A percentile compares a stretch with the other conserved stretches of the same genome.
These are phyloP conservation scores for Tachypleus tridentatus DNA, from an alignment of 1,140 invertebrate species.

Conservation along the genomic window DNA sequence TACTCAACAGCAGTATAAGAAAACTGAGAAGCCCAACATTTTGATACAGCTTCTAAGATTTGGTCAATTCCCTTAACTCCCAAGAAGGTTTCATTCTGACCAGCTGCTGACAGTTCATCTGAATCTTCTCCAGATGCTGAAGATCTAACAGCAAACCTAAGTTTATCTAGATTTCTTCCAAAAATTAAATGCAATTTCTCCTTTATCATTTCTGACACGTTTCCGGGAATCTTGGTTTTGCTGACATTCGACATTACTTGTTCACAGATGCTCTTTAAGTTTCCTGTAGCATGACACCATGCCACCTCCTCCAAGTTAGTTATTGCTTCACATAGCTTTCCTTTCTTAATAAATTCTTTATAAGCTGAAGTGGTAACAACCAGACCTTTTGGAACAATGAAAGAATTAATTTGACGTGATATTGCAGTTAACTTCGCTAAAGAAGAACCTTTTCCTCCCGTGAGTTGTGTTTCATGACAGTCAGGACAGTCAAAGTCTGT, in stretches of 20 bases:
- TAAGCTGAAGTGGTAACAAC: conserved; percentile 45
- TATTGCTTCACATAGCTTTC: conserved; percentile 22
- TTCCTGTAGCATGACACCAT: conserved; percentile 15
- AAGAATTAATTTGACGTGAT: conserved; percentile 10
- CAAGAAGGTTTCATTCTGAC: conserved; percentile 65
- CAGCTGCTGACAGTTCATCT: conserved; percentile 61
- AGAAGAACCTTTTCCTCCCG: no score
- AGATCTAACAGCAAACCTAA: conserved; percentile 9
- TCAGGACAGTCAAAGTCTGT: no score
- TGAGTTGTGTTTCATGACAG: no score
- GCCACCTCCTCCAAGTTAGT: conserved; percentile 24
- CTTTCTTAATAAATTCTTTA: conserved; percentile 37
- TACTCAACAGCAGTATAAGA: conserved; percentile 60
- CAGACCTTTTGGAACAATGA: conserved; percentile 43
- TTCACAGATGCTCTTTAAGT: conserved; percentile 17
- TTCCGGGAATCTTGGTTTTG: conserved; percentile 13
- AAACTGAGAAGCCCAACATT: conserved; percentile 69
- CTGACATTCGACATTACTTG: not conserved
- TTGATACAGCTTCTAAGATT: conserved; percentile 44
- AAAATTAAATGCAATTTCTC: conserved; percentile 24
- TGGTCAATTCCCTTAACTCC: conserved; percentile 42
- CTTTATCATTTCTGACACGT: conserved; percentile 21
- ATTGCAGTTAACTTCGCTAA: no score
- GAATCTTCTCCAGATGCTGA: conserved; percentile 48
- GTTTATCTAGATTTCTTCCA: conserved; percentile 15